Percentiles rank a stretch among this genome's conserved stretches.
These are phyloP conservation scores for Chelidonichthys spinosus DNA, from an alignment of 2,797 vertebrate species.

Conservation along the genomic window DNA sequence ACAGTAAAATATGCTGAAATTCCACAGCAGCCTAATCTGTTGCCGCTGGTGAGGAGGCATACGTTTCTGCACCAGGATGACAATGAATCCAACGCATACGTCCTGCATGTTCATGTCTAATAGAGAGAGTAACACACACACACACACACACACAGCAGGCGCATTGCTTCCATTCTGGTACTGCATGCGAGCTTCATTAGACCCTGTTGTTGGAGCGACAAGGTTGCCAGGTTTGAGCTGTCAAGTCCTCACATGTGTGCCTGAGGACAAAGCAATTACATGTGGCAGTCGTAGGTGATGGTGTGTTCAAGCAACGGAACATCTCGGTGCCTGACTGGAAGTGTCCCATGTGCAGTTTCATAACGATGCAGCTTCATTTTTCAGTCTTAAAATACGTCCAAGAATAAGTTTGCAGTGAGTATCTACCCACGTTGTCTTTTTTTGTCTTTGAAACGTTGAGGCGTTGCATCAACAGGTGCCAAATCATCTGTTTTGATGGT, in stretches of 20 bases:
- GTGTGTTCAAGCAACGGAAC: constrained; percentile 36
- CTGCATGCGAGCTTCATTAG: constrained; percentile 65
- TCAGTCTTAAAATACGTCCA: neutral
- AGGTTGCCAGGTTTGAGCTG: constrained; percentile 64
- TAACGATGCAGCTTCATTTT: neutral
- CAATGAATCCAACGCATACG: constrained; percentile 4
- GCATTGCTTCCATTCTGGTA: constrained; percentile 37
- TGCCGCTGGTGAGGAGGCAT: neutral
- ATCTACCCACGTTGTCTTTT: neutral
- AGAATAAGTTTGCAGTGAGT: neutral
- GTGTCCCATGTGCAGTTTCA: neutral
- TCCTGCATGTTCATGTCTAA: constrained; percentile 14
- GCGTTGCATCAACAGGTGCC: constrained; percentile 1
- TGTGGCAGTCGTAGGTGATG: constrained; percentile 51
- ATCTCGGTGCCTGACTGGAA: constrained; percentile 14
- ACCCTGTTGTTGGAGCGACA: constrained; percentile 65
- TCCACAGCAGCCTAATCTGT: constrained; percentile 18
- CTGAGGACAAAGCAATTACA: constrained; percentile 75
- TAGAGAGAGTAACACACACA: constrained; percentile 19
- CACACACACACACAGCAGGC: constrained; percentile 36
- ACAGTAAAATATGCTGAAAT: constrained; percentile 36
- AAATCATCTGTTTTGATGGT: constrained; percentile 24
- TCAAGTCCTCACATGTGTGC: constrained; percentile 67
- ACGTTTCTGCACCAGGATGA: constrained; percentile 19
- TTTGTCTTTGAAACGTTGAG: neutral